A percentile compares a stretch with the other conserved stretches of the same genome.
Evolutionary conservation across 2,888 invertebrate genomes (phyloP).

Genomic region (Eucriotettix oculatus): DNA sequence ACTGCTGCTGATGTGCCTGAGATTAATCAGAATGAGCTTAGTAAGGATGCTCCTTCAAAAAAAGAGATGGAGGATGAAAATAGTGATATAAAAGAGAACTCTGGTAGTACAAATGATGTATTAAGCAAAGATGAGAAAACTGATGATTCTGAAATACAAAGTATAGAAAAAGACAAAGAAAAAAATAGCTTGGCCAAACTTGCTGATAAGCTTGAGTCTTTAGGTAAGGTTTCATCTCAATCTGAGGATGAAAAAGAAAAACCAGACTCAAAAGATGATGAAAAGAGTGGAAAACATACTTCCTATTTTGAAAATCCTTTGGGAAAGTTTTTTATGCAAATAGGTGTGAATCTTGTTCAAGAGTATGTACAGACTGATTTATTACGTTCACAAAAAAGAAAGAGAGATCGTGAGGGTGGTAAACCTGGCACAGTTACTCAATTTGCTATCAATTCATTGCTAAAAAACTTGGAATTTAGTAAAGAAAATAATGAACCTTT

Average conservation of each 20-base stretch:
- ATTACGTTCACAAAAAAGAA: conserved; percentile 69
- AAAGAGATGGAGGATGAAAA: conserved; percentile 21
- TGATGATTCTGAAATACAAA: conserved; percentile 19
- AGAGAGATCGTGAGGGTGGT: conserved; percentile 53
- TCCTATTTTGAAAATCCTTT: conserved; percentile 71
- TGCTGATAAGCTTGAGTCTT: conserved; percentile 29
- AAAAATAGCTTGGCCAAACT: conserved; percentile 30
- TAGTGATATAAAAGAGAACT: neutral
- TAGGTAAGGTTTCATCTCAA: conserved; percentile 31
- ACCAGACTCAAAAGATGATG: conserved; percentile 7
- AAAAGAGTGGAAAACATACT: conserved; percentile 11
- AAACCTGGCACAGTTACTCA: conserved; percentile 48
- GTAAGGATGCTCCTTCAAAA: neutral
- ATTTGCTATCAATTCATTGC: conserved; percentile 63
- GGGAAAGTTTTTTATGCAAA: conserved; percentile 81
- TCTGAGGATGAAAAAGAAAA: neutral
- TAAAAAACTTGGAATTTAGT: conserved; percentile 70
- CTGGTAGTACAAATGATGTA: neutral
- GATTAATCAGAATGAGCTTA: neutral
- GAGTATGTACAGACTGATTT: conserved; percentile 89
- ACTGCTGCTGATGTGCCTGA: neutral
- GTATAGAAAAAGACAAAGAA: conserved; percentile 21
- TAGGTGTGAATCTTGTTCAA: conserved; percentile 79
- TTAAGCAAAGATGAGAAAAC: conserved; percentile 16
- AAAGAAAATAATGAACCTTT: conserved; percentile 74